These are phyloP conservation scores for Drosophila virilis DNA, from an alignment of 1,140 invertebrate species.

Conservation along the genomic window DNA sequence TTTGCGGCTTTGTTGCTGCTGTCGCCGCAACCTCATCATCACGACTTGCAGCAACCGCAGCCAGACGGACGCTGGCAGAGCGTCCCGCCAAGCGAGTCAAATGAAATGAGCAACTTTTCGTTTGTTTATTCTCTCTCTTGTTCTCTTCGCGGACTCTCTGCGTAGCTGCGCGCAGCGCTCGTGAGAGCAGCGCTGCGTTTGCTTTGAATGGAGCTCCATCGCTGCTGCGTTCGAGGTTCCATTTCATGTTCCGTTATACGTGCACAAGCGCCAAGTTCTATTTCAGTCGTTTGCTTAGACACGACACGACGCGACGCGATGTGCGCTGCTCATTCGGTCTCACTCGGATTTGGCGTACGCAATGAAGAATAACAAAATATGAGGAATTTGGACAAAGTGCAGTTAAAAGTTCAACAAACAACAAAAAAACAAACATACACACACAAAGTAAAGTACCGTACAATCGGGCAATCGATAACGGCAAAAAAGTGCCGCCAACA, in stretches of 20 bases:
- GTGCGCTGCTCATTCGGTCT: conserved; percentile 32
- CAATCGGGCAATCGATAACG: conserved; percentile 29
- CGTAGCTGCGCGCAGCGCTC: conserved; percentile 14
- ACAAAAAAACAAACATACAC: conserved; percentile 20
- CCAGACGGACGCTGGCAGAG: conserved; percentile 20
- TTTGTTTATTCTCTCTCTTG: conserved; percentile 33
- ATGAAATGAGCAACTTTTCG: conserved; percentile 38
- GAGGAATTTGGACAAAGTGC: conserved; percentile 40
- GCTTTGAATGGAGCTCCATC: conserved; percentile 49
- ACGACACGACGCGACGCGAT: conserved; percentile 39
- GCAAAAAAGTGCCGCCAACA: conserved; percentile 25
- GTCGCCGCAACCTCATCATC: conserved; percentile 46
- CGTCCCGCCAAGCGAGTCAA: conserved; percentile 22
- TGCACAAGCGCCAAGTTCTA: conserved; percentile 33
- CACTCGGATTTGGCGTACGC: conserved; percentile 6
- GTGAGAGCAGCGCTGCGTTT: conserved; percentile 17
- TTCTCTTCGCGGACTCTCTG: conserved; percentile 9
- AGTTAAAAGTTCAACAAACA: conserved; percentile 45
- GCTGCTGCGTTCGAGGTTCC: conserved; percentile 49
- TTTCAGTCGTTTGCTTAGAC: conserved; percentile 64
- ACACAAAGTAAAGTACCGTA: not conserved
- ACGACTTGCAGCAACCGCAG: conserved; percentile 45
- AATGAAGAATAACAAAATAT: conserved; percentile 60
- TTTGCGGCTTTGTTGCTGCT: conserved; percentile 59
- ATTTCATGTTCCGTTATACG: conserved; percentile 50